Evolutionary conservation across 92 coral and sea anemone species (phyloP).

Genomic region (Parazoanthus darwini): DNA sequence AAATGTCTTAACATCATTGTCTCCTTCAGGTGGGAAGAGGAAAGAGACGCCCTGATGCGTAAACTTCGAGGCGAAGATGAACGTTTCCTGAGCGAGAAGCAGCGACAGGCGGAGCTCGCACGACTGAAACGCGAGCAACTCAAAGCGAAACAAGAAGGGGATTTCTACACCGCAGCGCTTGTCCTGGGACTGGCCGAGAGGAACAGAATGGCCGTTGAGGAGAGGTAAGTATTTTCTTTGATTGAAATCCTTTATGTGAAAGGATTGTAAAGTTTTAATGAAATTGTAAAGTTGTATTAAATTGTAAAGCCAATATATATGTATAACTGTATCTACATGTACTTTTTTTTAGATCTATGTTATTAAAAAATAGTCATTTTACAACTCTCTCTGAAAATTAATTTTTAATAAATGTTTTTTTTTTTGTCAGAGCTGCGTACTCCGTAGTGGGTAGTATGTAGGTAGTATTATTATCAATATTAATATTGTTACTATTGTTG

Average conservation of each 20-base stretch:
- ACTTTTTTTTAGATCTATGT: too few species aligned
- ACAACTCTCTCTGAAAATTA: too few species aligned
- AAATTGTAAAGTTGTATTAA: too few species aligned
- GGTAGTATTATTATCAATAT: too few species aligned
- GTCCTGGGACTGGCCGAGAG: constrained; percentile 98
- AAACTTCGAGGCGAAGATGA: constrained; percentile 84
- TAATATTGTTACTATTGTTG: too few species aligned
- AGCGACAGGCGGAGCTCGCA: constrained; percentile 94
- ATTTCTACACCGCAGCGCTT: constrained; percentile 90
- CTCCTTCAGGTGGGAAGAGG: constrained; percentile 81
- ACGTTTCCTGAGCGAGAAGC: constrained; percentile 85
- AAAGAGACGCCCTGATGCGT: constrained; percentile 92
- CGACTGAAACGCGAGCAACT: constrained; percentile 85
- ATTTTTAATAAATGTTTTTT: too few species aligned
- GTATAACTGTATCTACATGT: too few species aligned
- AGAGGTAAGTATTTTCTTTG: constrained; percentile 57
- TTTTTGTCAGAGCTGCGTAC: too few species aligned
- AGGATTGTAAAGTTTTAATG: too few species aligned
- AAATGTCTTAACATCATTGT: background rate
- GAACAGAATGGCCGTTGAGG: constrained; percentile 85
- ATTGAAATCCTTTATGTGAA: background rate
- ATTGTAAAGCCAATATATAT: too few species aligned
- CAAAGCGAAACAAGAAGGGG: constrained; percentile 92
- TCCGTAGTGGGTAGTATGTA: too few species aligned
- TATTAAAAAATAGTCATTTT: too few species aligned